Conservation (phyloP, 2,113 vertebrate genomes). For the Urocitellus parryii region DNA sequence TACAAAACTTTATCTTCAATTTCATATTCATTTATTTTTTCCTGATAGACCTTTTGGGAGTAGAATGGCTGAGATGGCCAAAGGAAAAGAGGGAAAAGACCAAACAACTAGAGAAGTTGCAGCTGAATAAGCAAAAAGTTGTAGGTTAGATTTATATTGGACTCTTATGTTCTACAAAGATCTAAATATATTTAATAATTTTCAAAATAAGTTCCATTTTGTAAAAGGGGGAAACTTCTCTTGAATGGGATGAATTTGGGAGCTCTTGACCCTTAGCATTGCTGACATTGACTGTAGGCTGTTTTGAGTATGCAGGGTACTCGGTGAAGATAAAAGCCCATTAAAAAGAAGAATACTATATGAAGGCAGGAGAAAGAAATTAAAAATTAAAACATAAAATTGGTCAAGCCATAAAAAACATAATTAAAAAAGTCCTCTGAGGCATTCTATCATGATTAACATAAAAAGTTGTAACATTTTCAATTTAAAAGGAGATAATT, state of each 20-base stretch:
- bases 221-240: not conserved
- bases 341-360: conserved; percentile 29
- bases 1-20: not conserved
- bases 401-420: conserved; percentile 70
- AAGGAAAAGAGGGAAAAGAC: not conserved
- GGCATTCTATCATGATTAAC: conserved; percentile 71
- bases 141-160: not conserved
- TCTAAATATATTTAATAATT: not conserved
- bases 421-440: conserved; percentile 73
- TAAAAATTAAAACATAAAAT: conserved; percentile 76
- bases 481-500: conserved; percentile 66
- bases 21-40: conserved; percentile 44
- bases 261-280: not conserved
- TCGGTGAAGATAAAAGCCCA: not conserved
- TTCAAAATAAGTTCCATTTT: not conserved
- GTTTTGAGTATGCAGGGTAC: not conserved
- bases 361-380: conserved; percentile 66
- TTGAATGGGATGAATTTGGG: not conserved
- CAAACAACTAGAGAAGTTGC: not conserved
- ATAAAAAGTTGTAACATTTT: conserved; percentile 74
- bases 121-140: conserved; percentile 1
- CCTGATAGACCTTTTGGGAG: not conserved
- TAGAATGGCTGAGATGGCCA: not conserved
- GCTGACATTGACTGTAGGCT: not conserved
- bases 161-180: not conserved